Conservation (phyloP, 2,888 invertebrate genomes). For the Atherix ibis region DNA sequence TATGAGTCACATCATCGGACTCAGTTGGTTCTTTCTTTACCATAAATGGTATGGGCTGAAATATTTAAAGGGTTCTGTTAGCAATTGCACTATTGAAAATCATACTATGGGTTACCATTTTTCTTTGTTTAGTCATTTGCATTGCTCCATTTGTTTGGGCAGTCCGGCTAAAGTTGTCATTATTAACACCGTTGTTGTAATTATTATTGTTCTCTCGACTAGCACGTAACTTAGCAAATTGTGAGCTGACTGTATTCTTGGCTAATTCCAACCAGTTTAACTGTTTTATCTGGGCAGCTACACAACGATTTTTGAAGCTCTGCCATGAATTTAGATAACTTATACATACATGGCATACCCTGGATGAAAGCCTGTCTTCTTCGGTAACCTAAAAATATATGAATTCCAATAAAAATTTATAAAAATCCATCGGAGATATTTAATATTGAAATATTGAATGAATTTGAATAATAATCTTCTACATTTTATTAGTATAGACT, state of each 20-base stretch:
- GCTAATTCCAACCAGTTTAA: constrained; percentile 25
- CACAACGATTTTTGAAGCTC: constrained; percentile 33
- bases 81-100: too few relatives aligned
- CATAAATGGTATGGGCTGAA: constrained; percentile 26
- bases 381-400: constrained; percentile 22
- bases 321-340: constrained; percentile 34
- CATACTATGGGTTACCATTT: constrained; percentile 20
- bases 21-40: constrained; percentile 31
- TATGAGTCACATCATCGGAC: constrained; percentile 11
- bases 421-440: too few relatives aligned
- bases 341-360: constrained; percentile 32
- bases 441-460: too few relatives aligned
- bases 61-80: too few relatives aligned
- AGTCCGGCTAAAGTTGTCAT: background rate
- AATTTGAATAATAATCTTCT: too few relatives aligned
- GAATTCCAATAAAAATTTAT: too few relatives aligned
- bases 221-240: background rate
- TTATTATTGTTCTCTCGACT: constrained; percentile 3
- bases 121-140: constrained; percentile 17
- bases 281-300: constrained; percentile 29
- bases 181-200: background rate
- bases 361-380: constrained; percentile 26
- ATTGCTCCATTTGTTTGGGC: background rate
- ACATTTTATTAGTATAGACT: too few relatives aligned
- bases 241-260: constrained; percentile 12